A percentile compares a stretch with the other conserved stretches of the same genome.
phyloP scores from a whole-genome alignment of 2,113 vertebrate genomes.

The Mustelus asterias region DNA sequence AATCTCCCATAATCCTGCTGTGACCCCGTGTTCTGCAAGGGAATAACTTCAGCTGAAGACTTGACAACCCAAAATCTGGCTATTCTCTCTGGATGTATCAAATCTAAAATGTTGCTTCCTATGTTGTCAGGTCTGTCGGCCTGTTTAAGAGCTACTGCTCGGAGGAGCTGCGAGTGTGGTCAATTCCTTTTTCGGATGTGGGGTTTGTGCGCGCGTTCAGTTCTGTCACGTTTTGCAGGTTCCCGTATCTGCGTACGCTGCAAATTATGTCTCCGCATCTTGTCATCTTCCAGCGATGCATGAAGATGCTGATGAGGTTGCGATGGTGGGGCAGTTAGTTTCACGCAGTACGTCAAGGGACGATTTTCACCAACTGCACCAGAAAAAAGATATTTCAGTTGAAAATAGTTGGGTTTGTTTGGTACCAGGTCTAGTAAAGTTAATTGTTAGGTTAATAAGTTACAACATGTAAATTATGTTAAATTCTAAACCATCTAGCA shows the following conservation, averaged over 20 bases:
- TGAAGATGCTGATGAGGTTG: not conserved
- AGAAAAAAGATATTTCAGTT: not conserved
- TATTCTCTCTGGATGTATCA: not conserved
- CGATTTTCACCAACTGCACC: not conserved
- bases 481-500: not conserved
- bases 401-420: slow-evolving; percentile 12
- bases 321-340: not conserved
- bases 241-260: not conserved
- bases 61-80: slow-evolving; percentile 15
- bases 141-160: not conserved
- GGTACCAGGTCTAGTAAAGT: not conserved
- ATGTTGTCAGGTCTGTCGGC: not conserved
- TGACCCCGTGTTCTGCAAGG: not conserved
- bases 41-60: slow-evolving; percentile 30
- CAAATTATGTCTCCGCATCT: not conserved
- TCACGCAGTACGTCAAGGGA: not conserved
- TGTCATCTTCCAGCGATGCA: not conserved
- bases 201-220: not conserved
- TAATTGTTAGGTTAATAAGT: not conserved
- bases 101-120: slow-evolving; percentile 15
- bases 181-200: slow-evolving; percentile 27
- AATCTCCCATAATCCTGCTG: slow-evolving; percentile 50
- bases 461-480: slow-evolving; percentile 19
- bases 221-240: slow-evolving; percentile 7
- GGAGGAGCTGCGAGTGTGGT: not conserved